Percentiles rank a stretch among this genome's conserved stretches.
Evolutionary conservation across 2,797 vertebrate genomes (phyloP).

Genomic region (Protosalanx chinensis): DNA sequence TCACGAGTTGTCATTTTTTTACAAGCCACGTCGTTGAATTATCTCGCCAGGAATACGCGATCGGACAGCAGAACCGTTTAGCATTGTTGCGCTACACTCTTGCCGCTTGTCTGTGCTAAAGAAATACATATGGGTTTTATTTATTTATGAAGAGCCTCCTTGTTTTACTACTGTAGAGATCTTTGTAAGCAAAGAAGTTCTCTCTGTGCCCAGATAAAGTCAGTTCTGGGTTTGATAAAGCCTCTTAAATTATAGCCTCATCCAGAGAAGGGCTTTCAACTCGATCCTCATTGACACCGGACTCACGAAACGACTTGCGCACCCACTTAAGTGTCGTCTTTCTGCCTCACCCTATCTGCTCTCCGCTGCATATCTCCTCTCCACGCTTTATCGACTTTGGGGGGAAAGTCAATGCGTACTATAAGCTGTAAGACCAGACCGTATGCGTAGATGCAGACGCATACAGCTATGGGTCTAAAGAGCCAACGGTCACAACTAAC

Average conservation of each 20-base stretch:
- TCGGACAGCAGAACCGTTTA: background rate
- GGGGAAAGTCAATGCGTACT: too few relatives aligned
- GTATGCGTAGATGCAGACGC: background rate
- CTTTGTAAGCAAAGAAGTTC: too few relatives aligned
- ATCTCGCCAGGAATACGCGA: background rate
- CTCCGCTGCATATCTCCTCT: background rate
- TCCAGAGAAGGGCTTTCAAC: background rate
- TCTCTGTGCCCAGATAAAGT: too few relatives aligned
- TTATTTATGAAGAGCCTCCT: background rate
- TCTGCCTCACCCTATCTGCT: background rate
- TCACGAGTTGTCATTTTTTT: background rate
- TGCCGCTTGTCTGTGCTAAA: background rate
- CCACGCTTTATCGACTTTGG: background rate
- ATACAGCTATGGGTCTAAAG: background rate
- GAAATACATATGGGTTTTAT: background rate
- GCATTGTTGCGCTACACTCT: too few relatives aligned
- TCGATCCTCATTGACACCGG: background rate
- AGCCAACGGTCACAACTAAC: constrained; percentile 2
- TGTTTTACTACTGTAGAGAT: background rate
- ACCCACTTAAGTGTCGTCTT: background rate
- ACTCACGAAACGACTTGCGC: background rate
- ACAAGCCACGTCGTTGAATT: background rate
- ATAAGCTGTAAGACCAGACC: too few relatives aligned
- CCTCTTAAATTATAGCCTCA: background rate
- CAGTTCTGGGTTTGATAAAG: too few relatives aligned